phyloP scores from a whole-genome alignment of 2,888 invertebrate genomes.

The Bombyx huttoni region DNA sequence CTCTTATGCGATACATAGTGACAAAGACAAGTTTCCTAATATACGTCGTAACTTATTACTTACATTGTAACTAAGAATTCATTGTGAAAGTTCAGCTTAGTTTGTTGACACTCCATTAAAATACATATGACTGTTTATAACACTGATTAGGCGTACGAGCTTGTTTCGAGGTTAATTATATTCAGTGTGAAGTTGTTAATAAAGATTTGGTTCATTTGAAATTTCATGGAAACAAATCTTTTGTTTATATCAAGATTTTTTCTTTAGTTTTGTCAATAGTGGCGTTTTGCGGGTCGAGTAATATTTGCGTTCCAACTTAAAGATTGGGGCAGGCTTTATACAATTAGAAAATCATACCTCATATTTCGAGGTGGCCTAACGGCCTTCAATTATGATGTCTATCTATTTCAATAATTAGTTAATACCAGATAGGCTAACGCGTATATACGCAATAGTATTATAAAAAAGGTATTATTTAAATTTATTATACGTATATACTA shows the following conservation, averaged over 20 bases:
- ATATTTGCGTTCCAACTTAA: too few species aligned
- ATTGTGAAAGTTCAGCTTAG: constrained; percentile 7
- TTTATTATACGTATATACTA: not conserved
- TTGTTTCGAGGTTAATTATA: not conserved
- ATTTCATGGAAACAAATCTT: not conserved
- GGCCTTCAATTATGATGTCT: too few species aligned
- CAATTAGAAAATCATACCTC: not conserved
- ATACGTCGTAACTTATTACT: constrained; percentile 11
- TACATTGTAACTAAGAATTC: constrained; percentile 1
- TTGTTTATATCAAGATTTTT: too few species aligned
- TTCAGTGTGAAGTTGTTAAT: not conserved
- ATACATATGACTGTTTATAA: constrained; percentile 8
- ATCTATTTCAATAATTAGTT: not conserved
- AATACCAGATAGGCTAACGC: not conserved
- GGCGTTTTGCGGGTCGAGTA: too few species aligned
- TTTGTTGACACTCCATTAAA: constrained; percentile 4
- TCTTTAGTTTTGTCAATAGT: too few species aligned
- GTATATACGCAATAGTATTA: not conserved
- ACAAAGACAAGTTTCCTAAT: constrained; percentile 31
- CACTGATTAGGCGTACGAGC: constrained; percentile 2
- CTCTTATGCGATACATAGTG: constrained; percentile 29
- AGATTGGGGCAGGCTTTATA: not conserved
- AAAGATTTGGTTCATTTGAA: not conserved
- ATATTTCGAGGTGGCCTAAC: too few species aligned
- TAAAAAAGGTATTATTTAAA: not conserved